phyloP scores from a whole-genome alignment of 2,797 vertebrate species.

The Crypturellus tataupa region DNA sequence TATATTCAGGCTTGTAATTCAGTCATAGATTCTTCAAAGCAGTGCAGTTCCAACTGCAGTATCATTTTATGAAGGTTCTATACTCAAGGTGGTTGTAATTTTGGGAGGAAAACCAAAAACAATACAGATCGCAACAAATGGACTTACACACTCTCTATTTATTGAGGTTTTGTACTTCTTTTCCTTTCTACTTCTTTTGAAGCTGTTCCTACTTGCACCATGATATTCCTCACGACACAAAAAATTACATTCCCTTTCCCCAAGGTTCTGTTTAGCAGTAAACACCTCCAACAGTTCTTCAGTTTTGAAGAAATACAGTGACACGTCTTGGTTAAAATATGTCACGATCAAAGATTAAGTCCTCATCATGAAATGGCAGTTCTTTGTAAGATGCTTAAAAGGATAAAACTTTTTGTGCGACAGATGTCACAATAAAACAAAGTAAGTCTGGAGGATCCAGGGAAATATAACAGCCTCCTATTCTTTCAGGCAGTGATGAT shows the following conservation, averaged over 20 bases:
- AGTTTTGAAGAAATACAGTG: neutral
- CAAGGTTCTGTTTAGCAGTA: conserved; percentile 26
- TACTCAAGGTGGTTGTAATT: neutral
- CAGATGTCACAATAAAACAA: conserved; percentile 65
- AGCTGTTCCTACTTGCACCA: conserved; percentile 33
- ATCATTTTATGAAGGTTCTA: neutral
- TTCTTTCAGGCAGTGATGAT: conserved; percentile 2
- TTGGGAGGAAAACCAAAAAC: neutral
- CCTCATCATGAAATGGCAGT: conserved; percentile 19
- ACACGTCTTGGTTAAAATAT: conserved; percentile 19
- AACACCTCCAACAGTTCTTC: conserved; percentile 35
- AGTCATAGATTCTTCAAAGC: neutral
- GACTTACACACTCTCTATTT: neutral
- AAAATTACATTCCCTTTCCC: neutral
- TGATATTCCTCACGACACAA: neutral
- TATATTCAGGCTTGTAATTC: neutral
- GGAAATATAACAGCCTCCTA: conserved; percentile 12
- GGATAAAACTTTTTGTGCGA: conserved; percentile 57
- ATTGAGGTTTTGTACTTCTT: neutral
- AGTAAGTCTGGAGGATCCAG: conserved; percentile 30
- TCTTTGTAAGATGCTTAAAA: conserved; percentile 53
- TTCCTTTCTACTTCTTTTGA: conserved; percentile 16
- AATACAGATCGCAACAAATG: neutral
- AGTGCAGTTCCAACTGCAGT: neutral
- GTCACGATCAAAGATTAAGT: conserved; percentile 57